phyloP scores from a whole-genome alignment of 2,888 invertebrate genomes.

The Aphodius sticticus region DNA sequence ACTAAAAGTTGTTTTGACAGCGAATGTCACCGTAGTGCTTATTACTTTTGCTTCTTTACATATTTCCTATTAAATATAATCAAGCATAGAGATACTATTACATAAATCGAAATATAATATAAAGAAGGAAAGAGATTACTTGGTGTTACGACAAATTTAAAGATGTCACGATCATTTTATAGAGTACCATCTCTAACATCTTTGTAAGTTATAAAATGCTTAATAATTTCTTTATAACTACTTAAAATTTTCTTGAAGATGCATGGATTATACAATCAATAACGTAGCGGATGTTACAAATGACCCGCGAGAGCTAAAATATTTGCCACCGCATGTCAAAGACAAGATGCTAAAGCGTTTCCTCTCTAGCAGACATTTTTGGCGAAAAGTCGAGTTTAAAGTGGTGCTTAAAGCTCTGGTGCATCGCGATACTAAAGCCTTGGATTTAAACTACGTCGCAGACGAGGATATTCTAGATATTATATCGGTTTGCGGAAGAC shows the following conservation, averaged over 20 bases:
- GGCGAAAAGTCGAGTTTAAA: slow-evolving; percentile 47
- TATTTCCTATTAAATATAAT: not conserved
- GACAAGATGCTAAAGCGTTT: slow-evolving; percentile 51
- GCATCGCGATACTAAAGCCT: slow-evolving; percentile 48
- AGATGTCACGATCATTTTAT: not conserved
- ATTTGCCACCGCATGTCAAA: slow-evolving; percentile 50
- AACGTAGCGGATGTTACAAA: slow-evolving; percentile 42
- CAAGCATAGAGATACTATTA: too few relatives aligned
- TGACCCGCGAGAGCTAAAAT: slow-evolving; percentile 41
- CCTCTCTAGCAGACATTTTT: slow-evolving; percentile 45
- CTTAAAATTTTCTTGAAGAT: slow-evolving; percentile 37
- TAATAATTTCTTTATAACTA: not conserved
- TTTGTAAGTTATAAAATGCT: slow-evolving; percentile 32
- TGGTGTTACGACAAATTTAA: slow-evolving; percentile 5
- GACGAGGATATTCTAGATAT: slow-evolving; percentile 52
- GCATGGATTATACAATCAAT: slow-evolving; percentile 46
- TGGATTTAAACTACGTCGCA: slow-evolving; percentile 52
- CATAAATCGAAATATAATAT: not conserved
- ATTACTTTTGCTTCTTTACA: too few relatives aligned
- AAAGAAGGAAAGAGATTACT: not conserved
- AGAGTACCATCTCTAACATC: slow-evolving; percentile 30
- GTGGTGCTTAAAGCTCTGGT: slow-evolving; percentile 47
- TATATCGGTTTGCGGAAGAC: slow-evolving; percentile 47
- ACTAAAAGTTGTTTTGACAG: not conserved
- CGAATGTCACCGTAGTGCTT: not conserved